Evolutionary conservation across 2,888 invertebrate species (phyloP).

Genomic region (Taphrorychus bicolor): DNA sequence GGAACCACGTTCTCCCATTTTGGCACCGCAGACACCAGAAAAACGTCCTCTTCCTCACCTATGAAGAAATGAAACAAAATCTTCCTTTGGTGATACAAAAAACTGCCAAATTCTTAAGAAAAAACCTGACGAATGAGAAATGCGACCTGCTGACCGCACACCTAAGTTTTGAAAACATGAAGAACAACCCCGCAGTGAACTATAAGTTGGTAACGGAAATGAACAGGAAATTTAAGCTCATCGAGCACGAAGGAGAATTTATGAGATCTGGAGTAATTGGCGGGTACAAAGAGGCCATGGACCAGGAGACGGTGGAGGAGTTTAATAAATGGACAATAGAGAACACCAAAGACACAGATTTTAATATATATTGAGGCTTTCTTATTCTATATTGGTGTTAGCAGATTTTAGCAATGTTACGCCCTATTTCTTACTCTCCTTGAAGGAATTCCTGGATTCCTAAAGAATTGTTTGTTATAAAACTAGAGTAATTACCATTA

Average conservation of each 20-base stretch:
- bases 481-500: too few species aligned
- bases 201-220: constrained; percentile 55
- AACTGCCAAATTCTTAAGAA: constrained; percentile 49
- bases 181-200: constrained; percentile 65
- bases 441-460: too few species aligned
- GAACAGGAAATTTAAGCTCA: constrained; percentile 18
- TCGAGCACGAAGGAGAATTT: constrained; percentile 48
- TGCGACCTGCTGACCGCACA: constrained; percentile 46
- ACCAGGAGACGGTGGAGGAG: constrained; percentile 70
- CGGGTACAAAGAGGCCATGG: constrained; percentile 65
- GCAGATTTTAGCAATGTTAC: too few species aligned
- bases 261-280: constrained; percentile 62
- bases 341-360: constrained; percentile 66
- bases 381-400: too few species aligned
- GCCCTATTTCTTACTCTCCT: too few species aligned
- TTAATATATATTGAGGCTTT: not conserved
- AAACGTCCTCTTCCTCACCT: constrained; percentile 53
- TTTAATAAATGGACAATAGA: constrained; percentile 77
- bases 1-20: constrained; percentile 52
- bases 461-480: too few species aligned
- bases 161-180: constrained; percentile 61
- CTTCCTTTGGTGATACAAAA: constrained; percentile 46
- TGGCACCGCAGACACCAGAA: constrained; percentile 50
- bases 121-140: constrained; percentile 46
- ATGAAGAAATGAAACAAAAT: constrained; percentile 52